phyloP scores from a whole-genome alignment of 2,888 invertebrate genomes.

The Caenorhabditis becei region DNA sequence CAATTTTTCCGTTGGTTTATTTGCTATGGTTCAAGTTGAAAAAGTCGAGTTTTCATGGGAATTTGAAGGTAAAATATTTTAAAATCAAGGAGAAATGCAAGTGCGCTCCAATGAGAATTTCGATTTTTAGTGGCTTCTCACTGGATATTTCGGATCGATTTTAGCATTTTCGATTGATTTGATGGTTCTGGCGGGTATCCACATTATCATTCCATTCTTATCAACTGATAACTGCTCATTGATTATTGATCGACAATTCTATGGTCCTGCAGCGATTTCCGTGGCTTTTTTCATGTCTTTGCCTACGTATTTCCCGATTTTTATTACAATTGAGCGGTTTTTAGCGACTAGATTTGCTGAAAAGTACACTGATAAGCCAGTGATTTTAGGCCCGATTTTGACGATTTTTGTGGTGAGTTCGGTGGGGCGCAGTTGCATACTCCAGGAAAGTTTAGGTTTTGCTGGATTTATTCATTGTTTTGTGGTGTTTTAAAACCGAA shows the following conservation, averaged over 20 bases:
- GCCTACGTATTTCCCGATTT: constrained; percentile 33
- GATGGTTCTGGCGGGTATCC: not conserved
- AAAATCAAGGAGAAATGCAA: not conserved
- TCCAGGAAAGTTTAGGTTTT: not conserved
- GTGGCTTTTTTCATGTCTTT: constrained; percentile 23
- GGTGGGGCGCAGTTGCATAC: not conserved
- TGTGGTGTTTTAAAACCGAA: not conserved
- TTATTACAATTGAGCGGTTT: constrained; percentile 37
- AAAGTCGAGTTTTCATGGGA: not conserved
- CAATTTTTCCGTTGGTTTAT: constrained; percentile 7
- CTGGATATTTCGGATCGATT: constrained; percentile 16
- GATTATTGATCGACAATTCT: not conserved
- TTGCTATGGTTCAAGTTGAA: constrained; percentile 1
- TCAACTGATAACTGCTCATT: not conserved
- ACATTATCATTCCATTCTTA: not conserved
- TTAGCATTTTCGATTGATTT: not conserved
- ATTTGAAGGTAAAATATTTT: not conserved
- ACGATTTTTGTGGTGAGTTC: constrained; percentile 10
- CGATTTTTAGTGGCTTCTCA: constrained; percentile 12
- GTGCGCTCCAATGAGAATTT: not conserved
- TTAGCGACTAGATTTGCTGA: constrained; percentile 20
- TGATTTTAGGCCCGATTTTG: constrained; percentile 19
- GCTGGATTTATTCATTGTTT: not conserved
- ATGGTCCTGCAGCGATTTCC: not conserved
- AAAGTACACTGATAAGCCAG: constrained; percentile 15